Evolutionary conservation across 2,888 invertebrate genomes (phyloP).

Genomic region (Pyrrhia umbra): DNA sequence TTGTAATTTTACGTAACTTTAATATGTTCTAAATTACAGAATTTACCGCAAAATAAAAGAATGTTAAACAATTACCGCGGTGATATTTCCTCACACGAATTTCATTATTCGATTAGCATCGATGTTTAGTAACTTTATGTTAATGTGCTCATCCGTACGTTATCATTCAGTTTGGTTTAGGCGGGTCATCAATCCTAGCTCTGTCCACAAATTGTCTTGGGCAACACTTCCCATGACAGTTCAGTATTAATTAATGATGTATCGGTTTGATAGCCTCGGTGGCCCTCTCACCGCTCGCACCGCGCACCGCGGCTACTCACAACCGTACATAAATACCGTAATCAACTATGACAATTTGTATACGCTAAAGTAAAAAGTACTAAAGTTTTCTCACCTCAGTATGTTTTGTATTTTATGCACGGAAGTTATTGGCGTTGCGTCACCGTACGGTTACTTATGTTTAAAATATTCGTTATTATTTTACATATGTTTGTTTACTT

Average conservation of each 20-base stretch:
- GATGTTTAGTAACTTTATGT: conserved; percentile 44
- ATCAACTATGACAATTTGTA: conserved; percentile 63
- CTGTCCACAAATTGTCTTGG: conserved; percentile 69
- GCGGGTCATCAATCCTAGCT: conserved; percentile 59
- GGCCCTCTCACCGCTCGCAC: conserved; percentile 52
- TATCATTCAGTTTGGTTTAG: conserved; percentile 28
- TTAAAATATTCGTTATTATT: conserved; percentile 33
- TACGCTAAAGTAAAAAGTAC: conserved; percentile 53
- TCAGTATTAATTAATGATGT: conserved; percentile 78
- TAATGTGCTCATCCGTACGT: conserved; percentile 41
- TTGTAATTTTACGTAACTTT: conserved; percentile 34
- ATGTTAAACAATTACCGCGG: conserved; percentile 31
- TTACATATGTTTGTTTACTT: conserved; percentile 35
- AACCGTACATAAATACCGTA: conserved; percentile 61
- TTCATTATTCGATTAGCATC: conserved; percentile 35
- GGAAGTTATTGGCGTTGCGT: conserved; percentile 58
- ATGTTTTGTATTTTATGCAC: conserved; percentile 49
- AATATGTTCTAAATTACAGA: conserved; percentile 44
- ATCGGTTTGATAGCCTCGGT: conserved; percentile 69
- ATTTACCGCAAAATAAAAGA: conserved; percentile 28
- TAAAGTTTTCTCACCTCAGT: conserved; percentile 58
- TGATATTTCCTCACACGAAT: conserved; percentile 40
- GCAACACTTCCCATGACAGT: conserved; percentile 77
- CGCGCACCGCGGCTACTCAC: conserved; percentile 31
- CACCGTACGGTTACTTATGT: conserved; percentile 32